phyloP scores from a whole-genome alignment of 2,113 vertebrate genomes.

The Theristicus caerulescens region DNA sequence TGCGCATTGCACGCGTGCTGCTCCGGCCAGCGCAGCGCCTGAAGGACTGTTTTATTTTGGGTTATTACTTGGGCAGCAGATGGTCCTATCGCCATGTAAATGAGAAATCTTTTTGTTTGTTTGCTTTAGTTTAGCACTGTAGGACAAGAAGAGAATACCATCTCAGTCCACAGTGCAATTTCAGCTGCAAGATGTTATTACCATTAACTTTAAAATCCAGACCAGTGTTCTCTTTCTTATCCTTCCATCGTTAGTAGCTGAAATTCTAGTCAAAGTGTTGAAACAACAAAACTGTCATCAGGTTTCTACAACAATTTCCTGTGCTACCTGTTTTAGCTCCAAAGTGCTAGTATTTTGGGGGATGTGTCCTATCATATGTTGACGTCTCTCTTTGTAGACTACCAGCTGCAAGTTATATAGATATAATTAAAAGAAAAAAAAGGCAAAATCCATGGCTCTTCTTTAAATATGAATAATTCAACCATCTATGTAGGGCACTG shows the following conservation, averaged over 20 bases:
- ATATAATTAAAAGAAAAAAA: not conserved
- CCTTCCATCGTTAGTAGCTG: not conserved
- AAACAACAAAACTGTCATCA: not conserved
- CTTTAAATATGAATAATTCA: not conserved
- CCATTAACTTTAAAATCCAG: not conserved
- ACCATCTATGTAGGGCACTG: not conserved
- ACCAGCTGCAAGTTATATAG: slow-evolving; percentile 6
- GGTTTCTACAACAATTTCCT: not conserved
- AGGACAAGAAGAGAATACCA: not conserved
- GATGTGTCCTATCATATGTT: not conserved
- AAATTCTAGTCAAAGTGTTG: not conserved
- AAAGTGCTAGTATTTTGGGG: not conserved
- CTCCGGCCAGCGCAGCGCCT: not conserved
- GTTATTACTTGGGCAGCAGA: slow-evolving; percentile 18
- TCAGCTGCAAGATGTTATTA: not conserved
- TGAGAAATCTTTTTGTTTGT: not conserved
- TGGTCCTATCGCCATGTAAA: slow-evolving; percentile 2
- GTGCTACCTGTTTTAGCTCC: slow-evolving; percentile 1
- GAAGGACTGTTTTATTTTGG: slow-evolving; percentile 51
- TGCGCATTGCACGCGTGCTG: not conserved
- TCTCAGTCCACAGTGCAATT: not conserved
- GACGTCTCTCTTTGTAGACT: not conserved
- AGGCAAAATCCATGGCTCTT: not conserved
- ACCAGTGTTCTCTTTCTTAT: not conserved
- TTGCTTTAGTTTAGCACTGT: not conserved